Percentiles rank a stretch among this genome's conserved stretches.
These are phyloP conservation scores for Schlechtendalia chinensis DNA, from an alignment of 1,140 invertebrate species.

Conservation along the genomic window DNA sequence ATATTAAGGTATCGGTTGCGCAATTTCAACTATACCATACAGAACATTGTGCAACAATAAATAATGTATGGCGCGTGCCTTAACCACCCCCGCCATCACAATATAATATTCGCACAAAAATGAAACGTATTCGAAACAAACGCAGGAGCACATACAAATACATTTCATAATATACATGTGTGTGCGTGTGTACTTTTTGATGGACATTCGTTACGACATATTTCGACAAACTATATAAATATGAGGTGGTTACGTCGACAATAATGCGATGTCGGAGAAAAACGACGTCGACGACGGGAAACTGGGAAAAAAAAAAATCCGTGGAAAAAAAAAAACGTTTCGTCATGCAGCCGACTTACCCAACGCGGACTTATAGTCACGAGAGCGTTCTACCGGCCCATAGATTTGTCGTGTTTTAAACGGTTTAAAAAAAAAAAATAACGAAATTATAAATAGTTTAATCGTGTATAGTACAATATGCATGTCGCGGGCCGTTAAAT, in stretches of 20 bases:
- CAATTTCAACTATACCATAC: not conserved
- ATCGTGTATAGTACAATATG: too few species aligned
- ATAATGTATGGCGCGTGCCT: not conserved
- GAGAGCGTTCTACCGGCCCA: not conserved
- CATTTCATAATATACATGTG: slow-evolving; percentile 1
- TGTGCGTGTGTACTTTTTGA: not conserved
- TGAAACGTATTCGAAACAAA: not conserved
- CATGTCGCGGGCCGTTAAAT: too few species aligned
- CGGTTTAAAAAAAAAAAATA: too few species aligned
- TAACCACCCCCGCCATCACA: not conserved
- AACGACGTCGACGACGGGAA: slow-evolving; percentile 17
- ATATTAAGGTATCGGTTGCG: not conserved
- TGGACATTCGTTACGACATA: not conserved
- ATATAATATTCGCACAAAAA: not conserved
- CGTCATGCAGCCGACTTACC: slow-evolving; percentile 19
- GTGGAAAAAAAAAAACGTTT: not conserved
- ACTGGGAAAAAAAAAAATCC: not conserved
- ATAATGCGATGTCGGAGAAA: not conserved
- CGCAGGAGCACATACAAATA: not conserved
- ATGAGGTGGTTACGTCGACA: not conserved
- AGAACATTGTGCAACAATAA: not conserved
- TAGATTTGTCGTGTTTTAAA: not conserved
- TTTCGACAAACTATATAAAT: not conserved
- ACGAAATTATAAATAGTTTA: too few species aligned
- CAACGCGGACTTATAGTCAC: not conserved